These are phyloP conservation scores for Poecilia gillii DNA, from an alignment of 2,797 vertebrate genomes.

Conservation along the genomic window DNA sequence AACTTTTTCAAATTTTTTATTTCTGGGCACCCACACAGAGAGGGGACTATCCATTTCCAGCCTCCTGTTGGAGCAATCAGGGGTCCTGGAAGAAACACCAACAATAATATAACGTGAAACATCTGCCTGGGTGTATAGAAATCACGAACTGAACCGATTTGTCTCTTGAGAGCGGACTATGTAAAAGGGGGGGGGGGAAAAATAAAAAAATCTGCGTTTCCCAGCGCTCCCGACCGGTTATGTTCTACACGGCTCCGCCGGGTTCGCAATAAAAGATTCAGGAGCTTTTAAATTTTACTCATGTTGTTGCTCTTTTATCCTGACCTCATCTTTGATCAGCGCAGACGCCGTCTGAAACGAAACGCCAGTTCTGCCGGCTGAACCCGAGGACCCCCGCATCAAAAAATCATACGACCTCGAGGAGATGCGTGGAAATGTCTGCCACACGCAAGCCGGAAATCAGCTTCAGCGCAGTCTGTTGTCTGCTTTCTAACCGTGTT, in stretches of 20 bases:
- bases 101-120: conserved; percentile 58
- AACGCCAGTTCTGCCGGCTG: conserved; percentile 30
- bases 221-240: conserved; percentile 31
- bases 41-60: conserved; percentile 62
- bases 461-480: not conserved
- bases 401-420: conserved; percentile 35
- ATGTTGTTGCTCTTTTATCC: conserved; percentile 50
- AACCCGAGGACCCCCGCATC: conserved; percentile 21
- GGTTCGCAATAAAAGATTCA: conserved; percentile 50
- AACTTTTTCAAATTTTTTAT: conserved; percentile 11
- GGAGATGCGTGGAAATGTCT: not conserved
- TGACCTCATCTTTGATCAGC: conserved; percentile 60
- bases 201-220: conserved; percentile 14
- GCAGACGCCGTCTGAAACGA: conserved; percentile 32
- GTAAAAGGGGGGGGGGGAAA: not conserved
- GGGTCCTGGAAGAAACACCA: conserved; percentile 38
- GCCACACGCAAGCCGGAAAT: not conserved
- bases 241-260: conserved; percentile 24
- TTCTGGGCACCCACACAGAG: conserved; percentile 42
- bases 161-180: conserved; percentile 22
- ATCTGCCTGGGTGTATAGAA: conserved; percentile 40
- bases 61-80: conserved; percentile 63
- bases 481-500: not conserved
- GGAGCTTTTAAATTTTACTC: conserved; percentile 47
- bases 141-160: conserved; percentile 42